Evolutionary conservation across 2,113 vertebrate genomes (phyloP).

Genomic region (Strigops habroptila): DNA sequence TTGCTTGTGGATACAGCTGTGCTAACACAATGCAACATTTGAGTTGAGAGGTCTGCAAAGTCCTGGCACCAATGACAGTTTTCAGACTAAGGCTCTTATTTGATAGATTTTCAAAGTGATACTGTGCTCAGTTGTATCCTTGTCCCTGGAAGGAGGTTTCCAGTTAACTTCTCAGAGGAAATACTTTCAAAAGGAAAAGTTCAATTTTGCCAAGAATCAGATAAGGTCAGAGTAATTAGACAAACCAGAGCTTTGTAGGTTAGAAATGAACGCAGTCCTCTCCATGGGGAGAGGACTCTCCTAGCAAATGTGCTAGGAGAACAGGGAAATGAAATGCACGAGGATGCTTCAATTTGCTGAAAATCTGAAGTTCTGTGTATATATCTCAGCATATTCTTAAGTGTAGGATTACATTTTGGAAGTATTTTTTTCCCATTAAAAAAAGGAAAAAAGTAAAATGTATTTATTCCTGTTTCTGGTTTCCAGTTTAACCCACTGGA

Average conservation of each 20-base stretch:
- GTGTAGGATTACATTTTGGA: not conserved
- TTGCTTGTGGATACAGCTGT: slow-evolving; percentile 77
- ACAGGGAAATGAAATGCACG: not conserved
- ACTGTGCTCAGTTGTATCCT: slow-evolving; percentile 68
- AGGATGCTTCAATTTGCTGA: not conserved
- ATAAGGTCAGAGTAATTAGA: slow-evolving; percentile 57
- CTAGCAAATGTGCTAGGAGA: slow-evolving; percentile 14
- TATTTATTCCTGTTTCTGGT: not conserved
- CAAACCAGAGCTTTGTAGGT: slow-evolving; percentile 64
- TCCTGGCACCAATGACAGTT: slow-evolving; percentile 69
- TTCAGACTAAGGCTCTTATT: slow-evolving; percentile 64
- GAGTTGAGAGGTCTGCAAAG: slow-evolving; percentile 63
- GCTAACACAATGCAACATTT: slow-evolving; percentile 77
- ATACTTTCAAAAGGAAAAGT: slow-evolving; percentile 74
- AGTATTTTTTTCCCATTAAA: not conserved
- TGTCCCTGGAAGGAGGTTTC: slow-evolving; percentile 67
- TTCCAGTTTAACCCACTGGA: not conserved
- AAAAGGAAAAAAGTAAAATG: not conserved
- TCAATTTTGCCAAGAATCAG: slow-evolving; percentile 69
- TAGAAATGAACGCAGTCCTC: slow-evolving; percentile 48
- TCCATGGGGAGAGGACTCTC: not conserved
- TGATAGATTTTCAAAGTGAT: slow-evolving; percentile 66
- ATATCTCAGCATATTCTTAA: not conserved
- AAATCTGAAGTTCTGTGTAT: not conserved
- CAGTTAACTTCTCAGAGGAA: slow-evolving; percentile 75